These are phyloP conservation scores for Melipona beecheii DNA, from an alignment of 2,888 invertebrate genomes.

Conservation along the genomic window DNA sequence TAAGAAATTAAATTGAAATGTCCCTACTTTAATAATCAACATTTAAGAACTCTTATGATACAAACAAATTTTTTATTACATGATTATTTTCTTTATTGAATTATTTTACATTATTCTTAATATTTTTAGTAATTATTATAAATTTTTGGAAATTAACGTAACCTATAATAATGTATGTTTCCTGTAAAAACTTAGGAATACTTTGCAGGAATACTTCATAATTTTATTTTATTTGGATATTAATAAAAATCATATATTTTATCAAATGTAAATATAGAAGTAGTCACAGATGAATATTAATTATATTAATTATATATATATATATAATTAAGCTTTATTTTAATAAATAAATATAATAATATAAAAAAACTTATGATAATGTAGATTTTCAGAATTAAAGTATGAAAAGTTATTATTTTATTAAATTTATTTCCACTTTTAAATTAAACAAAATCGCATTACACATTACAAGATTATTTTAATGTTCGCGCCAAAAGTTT, in stretches of 20 bases:
- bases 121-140: background rate
- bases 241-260: background rate
- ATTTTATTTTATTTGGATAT: background rate
- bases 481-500: slow-evolving; percentile 13
- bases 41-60: background rate
- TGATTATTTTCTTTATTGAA: background rate
- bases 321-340: background rate
- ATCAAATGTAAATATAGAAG: background rate
- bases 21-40: background rate
- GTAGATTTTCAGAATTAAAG: background rate
- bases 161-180: background rate
- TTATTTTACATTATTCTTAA: background rate
- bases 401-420: background rate
- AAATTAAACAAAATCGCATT: background rate
- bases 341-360: background rate
- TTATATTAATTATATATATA: background rate
- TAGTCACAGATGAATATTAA: background rate
- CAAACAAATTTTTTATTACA: background rate
- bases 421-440: background rate
- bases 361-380: background rate
- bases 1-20: background rate
- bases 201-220: background rate
- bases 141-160: slow-evolving; percentile 3
- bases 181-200: background rate
- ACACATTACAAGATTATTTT: background rate